Conservation (phyloP, 2,113 vertebrate genomes). For the Xyliphius kryptos region DNA sequence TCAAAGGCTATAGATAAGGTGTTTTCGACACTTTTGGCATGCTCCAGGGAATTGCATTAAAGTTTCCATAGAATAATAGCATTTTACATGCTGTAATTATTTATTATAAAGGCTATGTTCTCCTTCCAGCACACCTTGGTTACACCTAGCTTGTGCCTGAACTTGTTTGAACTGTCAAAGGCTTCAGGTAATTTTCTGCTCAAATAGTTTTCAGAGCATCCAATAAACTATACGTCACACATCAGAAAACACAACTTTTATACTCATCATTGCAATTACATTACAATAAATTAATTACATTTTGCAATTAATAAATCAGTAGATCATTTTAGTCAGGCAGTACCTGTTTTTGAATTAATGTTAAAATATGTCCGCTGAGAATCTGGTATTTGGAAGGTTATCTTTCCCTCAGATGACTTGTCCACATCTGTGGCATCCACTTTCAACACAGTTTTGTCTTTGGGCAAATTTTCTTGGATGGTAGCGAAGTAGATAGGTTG, state of each 20-base stretch:
- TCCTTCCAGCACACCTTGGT: slow-evolving; percentile 26
- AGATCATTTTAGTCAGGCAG: too few relatives aligned
- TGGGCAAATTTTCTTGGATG: slow-evolving; percentile 74
- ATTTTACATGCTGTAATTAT: too few relatives aligned
- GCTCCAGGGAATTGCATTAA: too few relatives aligned
- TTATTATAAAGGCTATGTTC: too few relatives aligned
- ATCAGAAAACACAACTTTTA: background rate
- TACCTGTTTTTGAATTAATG: slow-evolving; percentile 57
- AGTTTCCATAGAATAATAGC: too few relatives aligned
- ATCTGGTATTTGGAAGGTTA: slow-evolving; percentile 81
- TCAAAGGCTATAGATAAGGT: too few relatives aligned
- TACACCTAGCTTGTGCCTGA: slow-evolving; percentile 23
- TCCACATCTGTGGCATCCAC: slow-evolving; percentile 80
- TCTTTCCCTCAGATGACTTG: slow-evolving; percentile 72
- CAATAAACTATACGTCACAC: too few relatives aligned
- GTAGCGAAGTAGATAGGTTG: slow-evolving; percentile 81
- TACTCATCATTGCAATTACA: too few relatives aligned
- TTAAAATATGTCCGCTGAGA: slow-evolving; percentile 71
- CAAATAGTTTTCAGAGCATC: too few relatives aligned
- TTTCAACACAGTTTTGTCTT: slow-evolving; percentile 68
- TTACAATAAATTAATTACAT: too few relatives aligned
- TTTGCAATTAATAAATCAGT: too few relatives aligned
- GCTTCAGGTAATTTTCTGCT: slow-evolving; percentile 6
- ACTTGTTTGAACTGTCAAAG: slow-evolving; percentile 29
- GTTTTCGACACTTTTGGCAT: too few relatives aligned